These are phyloP conservation scores for Lepidostoma basale DNA, from an alignment of 1,140 invertebrate species.

Conservation along the genomic window DNA sequence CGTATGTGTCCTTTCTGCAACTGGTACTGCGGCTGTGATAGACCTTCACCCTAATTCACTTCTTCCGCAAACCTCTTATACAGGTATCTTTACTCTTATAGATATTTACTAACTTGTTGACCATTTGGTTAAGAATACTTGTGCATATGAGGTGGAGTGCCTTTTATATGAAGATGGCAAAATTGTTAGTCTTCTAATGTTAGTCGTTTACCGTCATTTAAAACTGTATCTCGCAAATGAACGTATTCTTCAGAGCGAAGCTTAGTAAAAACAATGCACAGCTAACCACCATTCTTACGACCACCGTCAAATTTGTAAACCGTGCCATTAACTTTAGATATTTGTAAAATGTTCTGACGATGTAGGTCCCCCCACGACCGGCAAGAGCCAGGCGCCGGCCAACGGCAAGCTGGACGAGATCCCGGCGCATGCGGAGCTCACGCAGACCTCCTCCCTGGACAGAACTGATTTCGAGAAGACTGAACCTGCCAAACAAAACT, in stretches of 20 bases:
- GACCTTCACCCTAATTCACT: conserved; percentile 33
- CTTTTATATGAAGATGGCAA: no score
- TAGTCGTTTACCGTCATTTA: no score
- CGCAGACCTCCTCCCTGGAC: conserved; percentile 41
- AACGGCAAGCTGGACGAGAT: conserved; percentile 18
- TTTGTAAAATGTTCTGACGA: no score
- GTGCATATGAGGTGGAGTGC: no score
- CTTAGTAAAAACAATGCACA: no score
- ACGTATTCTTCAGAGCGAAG: no score
- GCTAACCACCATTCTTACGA: no score
- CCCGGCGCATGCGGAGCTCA: conserved; percentile 27
- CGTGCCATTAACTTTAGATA: no score
- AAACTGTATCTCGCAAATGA: no score
- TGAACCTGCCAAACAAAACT: conserved; percentile 30
- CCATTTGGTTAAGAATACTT: neutral
- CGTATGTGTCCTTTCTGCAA: conserved; percentile 91
- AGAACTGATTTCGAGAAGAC: conserved; percentile 44
- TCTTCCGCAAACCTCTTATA: neutral
- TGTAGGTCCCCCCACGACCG: conserved; percentile 2
- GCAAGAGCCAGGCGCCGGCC: neutral
- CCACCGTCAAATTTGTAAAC: no score
- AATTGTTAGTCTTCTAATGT: neutral
- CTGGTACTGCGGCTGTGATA: conserved; percentile 90
- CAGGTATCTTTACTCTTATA: conserved; percentile 1
- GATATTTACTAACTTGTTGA: neutral